phyloP scores from a whole-genome alignment of 2,888 invertebrate species.

The Masnerella sp. region DNA sequence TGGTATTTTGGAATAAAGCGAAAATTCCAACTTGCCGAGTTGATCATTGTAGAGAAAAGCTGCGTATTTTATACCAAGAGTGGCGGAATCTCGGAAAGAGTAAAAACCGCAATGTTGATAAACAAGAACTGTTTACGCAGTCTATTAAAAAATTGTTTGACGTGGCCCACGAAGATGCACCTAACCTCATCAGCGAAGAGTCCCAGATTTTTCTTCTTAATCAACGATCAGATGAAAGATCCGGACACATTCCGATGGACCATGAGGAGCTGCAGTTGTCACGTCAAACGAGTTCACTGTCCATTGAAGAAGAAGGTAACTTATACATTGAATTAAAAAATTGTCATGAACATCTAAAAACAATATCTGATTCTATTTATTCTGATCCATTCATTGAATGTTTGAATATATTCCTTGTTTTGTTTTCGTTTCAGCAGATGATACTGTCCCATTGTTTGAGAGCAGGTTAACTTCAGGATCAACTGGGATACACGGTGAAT shows the following conservation, averaged over 20 bases:
- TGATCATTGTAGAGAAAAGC: conserved; percentile 58
- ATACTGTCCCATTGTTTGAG: conserved; percentile 9
- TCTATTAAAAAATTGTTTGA: conserved; percentile 57
- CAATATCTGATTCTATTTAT: not conserved
- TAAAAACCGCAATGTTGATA: conserved; percentile 32
- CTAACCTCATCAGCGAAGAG: conserved; percentile 40
- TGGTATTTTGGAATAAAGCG: conserved; percentile 49
- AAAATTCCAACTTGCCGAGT: conserved; percentile 46
- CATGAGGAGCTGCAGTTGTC: not conserved
- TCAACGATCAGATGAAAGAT: conserved; percentile 29
- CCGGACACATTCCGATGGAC: conserved; percentile 18
- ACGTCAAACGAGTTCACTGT: conserved; percentile 2
- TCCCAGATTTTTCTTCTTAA: conserved; percentile 13
- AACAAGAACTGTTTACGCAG: conserved; percentile 47
- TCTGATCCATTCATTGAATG: conserved; percentile 1
- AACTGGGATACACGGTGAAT: conserved; percentile 3
- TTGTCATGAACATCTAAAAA: conserved; percentile 1
- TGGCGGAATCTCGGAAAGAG: conserved; percentile 62
- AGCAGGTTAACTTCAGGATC: not conserved
- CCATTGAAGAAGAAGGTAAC: conserved; percentile 13
- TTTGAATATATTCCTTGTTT: not conserved
- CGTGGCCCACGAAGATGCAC: conserved; percentile 45
- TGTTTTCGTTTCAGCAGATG: conserved; percentile 8
- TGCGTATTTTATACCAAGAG: conserved; percentile 64
- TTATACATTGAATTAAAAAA: not conserved